Evolutionary conservation across 1,140 invertebrate species (phyloP).

Genomic region (Aphelinus certus): DNA sequence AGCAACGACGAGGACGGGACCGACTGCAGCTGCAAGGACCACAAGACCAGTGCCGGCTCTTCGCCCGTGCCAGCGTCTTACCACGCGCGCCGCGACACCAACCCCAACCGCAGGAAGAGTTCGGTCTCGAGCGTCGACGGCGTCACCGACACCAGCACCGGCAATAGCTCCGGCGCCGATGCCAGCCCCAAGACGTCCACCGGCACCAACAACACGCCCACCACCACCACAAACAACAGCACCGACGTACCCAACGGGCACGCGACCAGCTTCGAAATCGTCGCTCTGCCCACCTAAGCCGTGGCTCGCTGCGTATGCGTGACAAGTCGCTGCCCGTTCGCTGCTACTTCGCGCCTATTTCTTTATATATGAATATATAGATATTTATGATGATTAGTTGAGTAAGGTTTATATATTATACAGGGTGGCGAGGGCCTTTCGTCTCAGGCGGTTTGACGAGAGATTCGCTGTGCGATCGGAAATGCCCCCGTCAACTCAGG

Average conservation of each 20-base stretch:
- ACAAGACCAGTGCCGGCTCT: conserved; percentile 40
- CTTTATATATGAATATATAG: conserved; percentile 6
- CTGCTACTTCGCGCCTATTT: conserved; percentile 15
- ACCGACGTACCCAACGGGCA: conserved; percentile 44
- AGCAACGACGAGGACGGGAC: conserved; percentile 45
- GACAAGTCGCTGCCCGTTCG: background rate
- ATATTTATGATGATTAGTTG: background rate
- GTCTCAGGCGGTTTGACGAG: background rate
- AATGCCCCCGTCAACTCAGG: background rate
- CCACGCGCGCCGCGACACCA: conserved; percentile 38
- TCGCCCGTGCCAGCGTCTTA: conserved; percentile 44
- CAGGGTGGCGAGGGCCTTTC: conserved; percentile 1
- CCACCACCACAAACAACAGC: background rate
- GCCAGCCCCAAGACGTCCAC: conserved; percentile 28
- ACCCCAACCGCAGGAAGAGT: conserved; percentile 36
- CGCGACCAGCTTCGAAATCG: conserved; percentile 43
- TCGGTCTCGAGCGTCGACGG: conserved; percentile 57
- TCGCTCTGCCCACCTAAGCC: conserved; percentile 49
- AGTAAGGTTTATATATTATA: background rate
- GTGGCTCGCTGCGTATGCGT: too few relatives aligned
- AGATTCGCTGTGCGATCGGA: background rate
- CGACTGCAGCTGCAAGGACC: conserved; percentile 43
- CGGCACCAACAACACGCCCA: background rate
- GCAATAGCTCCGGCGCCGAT: conserved; percentile 29
- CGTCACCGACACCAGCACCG: conserved; percentile 55